Evolutionary conservation across 2,888 invertebrate genomes (phyloP), one percentile per base, ranked within the genome.

Genomic region (Acanthosepion esculentum): DNA sequence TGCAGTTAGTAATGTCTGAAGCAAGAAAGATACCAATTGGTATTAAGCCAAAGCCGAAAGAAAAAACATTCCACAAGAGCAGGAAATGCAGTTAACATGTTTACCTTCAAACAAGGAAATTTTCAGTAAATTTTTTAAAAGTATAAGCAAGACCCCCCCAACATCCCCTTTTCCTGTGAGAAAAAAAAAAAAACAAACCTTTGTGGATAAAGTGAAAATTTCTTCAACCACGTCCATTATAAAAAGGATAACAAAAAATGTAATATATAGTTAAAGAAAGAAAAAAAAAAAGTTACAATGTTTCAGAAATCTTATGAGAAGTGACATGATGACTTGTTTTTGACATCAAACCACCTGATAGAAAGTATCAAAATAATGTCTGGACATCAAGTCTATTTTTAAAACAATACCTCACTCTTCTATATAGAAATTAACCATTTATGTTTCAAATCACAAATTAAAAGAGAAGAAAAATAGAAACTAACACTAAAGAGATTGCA

Each of bases 21-120:
- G 78, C 78, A 33, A n/a, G 78, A 78, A 78, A 78, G 78, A 78
- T 78, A n/a, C 78, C 78, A 33, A n/a, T n/a, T 78, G n/a, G 78
- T 78, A 78, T 78, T 10, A 78, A 33, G n/a, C 15, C n/a, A 78
- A 78, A 78, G n/a, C n/a, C 78, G n/a, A 29, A n/a, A n/a, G n/a
- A 64, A 29, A 78, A 78, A n/a, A n/a, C 78, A 78, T 78, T 78
- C 78, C 78, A 78, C 78, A 78, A n/a, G 15, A 78, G 78, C 78
- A 78, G n/a, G 78, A 15, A 15, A n/a, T 8, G 3, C 1, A 78
- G 8, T 18, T n/a, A 78, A 78, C 12, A 78, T 15, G n/a, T 78
- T 78, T 78, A 78, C 78, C 78, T 78, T 78, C 15, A 78, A 78
- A 78, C n/a, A 33, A n/a, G 33, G n/a, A 78, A 78, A 78, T 10